Evolutionary conservation across 2,888 invertebrate species (phyloP), one percentile per base, ranked within the genome.

Genomic region (Boloria selene): DNA sequence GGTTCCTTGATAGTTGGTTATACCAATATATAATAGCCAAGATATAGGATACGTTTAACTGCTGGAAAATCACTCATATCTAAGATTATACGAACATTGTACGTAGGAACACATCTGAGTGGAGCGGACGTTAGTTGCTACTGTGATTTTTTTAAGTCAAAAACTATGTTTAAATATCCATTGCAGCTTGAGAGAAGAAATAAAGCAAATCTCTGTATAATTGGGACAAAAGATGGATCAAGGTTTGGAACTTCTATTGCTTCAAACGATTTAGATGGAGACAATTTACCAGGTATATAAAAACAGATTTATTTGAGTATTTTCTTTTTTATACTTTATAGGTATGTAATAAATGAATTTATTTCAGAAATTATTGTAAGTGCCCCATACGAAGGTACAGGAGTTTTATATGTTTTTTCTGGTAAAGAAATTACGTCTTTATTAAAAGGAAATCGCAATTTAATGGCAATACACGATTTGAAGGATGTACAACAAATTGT

Each of bases 321-420:
- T 47, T n/a, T 47, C 13, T 47, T 16, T 0, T 47, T 47, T 47
- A n/a, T 47, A 1, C 13, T n/a, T 47, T 14, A 3, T n/a, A 47
- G 1, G n/a, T 52, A 26, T 10, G 14, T 26, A 13, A 38, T n/a
- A 53, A n/a, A 31, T 53, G 13, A 45, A 13, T 56, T n/a, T n/a
- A 17, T 80, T 80, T 3, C 78, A 90, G 90, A 90, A 78, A 73
- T 89, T 10, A 78, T 86, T 16, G 78, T 89, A 0, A 82, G 88
- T 53, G 88, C 90, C 1, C 88, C 87, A 0, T 87, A 84, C 52
- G 87, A 86, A 68, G 71, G 81, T 4, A 47, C 44, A 0, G 83
- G 80, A 0, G 49, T 79, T 0, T 68, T 90, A 0, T 88, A 90
- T 49, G 73, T 88, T n/a, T 52, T 90, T 0, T 82, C 84, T 5